These are phyloP conservation scores for Trichechus manatus DNA, from an alignment of 2,113 vertebrate species.

Conservation along the genomic window DNA sequence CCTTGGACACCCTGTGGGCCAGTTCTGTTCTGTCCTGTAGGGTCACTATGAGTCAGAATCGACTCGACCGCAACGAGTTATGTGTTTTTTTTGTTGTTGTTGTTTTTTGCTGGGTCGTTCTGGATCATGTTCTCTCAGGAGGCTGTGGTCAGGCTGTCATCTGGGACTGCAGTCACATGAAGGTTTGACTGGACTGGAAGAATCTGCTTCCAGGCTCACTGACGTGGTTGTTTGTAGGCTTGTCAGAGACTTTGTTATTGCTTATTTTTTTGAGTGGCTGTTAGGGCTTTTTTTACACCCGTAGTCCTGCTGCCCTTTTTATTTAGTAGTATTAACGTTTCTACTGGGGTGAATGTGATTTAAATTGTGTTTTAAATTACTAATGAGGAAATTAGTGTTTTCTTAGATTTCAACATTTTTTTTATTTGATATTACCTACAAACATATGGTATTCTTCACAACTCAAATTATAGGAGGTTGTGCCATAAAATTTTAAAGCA, in stretches of 20 bases:
- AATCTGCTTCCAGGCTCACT: not conserved
- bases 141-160: not conserved
- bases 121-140: not conserved
- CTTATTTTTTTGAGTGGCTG: not conserved
- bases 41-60: no score
- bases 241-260: not conserved
- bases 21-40: no score
- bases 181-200: not conserved
- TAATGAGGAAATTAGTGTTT: not conserved
- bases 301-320: not conserved
- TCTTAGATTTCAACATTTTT: not conserved
- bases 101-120: not conserved
- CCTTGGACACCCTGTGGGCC: no score
- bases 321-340: not conserved
- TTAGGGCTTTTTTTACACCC: not conserved
- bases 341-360: not conserved
- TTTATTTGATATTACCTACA: constrained; percentile 41
- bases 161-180: not conserved
- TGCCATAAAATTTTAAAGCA: not conserved
- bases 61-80: no score
- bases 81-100: no score
- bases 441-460: not conserved
- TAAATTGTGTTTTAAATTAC: constrained; percentile 18
- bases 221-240: not conserved
- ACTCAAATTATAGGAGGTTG: not conserved